Evolutionary conservation across 2,797 vertebrate species (phyloP).

Genomic region (Lutjanus campechanus): DNA sequence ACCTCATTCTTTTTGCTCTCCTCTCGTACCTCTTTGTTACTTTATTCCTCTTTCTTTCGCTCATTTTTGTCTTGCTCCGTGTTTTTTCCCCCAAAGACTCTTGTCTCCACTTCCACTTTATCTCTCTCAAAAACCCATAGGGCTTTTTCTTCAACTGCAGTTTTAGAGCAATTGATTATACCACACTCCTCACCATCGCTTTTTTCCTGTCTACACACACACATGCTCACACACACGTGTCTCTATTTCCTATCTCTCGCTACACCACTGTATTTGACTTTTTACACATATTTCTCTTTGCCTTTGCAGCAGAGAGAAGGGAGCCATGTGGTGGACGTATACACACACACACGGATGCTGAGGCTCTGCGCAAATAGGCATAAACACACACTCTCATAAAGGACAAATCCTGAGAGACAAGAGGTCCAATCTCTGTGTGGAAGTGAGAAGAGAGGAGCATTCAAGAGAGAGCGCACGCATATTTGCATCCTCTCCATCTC

Average conservation of each 20-base stretch:
- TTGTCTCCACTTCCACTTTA: slow-evolving; percentile 40
- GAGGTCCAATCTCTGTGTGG: slow-evolving; percentile 50
- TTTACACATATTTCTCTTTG: slow-evolving; percentile 32
- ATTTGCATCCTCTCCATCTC: slow-evolving; percentile 70
- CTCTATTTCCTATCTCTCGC: slow-evolving; percentile 31
- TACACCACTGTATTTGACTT: slow-evolving; percentile 49
- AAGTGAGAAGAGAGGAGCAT: slow-evolving; percentile 63
- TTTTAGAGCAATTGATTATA: slow-evolving; percentile 78
- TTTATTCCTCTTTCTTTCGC: not conserved
- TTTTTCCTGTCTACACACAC: slow-evolving; percentile 38
- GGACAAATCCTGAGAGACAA: slow-evolving; percentile 73
- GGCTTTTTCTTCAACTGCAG: slow-evolving; percentile 69
- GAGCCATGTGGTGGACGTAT: slow-evolving; percentile 56
- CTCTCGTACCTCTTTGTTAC: not conserved
- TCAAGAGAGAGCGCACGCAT: slow-evolving; percentile 54
- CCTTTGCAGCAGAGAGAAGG: slow-evolving; percentile 51
- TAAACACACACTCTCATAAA: slow-evolving; percentile 50
- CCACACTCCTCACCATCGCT: slow-evolving; percentile 42
- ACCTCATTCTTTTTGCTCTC: not conserved
- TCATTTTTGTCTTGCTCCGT: slow-evolving; percentile 9
- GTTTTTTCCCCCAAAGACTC: not conserved
- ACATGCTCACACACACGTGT: slow-evolving; percentile 15
- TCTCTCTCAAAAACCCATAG: slow-evolving; percentile 47
- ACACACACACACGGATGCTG: not conserved
- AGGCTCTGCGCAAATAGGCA: slow-evolving; percentile 42